Evolutionary conservation across 1,140 invertebrate genomes (phyloP), one percentile per base, ranked within the genome.

Genomic region (Heterodera schachtii): DNA sequence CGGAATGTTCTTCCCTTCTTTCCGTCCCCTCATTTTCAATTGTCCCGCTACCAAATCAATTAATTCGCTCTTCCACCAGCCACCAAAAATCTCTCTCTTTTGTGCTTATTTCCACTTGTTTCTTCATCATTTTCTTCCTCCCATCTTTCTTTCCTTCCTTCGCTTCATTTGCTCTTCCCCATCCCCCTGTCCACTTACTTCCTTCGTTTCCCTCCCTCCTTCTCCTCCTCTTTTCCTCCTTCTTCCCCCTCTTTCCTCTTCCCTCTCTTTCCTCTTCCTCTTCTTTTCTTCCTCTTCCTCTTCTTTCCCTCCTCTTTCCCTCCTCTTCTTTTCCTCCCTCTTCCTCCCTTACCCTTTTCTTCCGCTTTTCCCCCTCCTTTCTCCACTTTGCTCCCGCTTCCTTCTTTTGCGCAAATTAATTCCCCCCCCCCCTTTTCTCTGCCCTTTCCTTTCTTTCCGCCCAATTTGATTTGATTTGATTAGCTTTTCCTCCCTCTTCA

Each of bases 391-490:
- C 57, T 16, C 19, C 3, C 57, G 4, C 16, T 19, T 19, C 57
- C 16, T 64, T 16, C 19, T 19, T 19, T 64, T 64, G 2, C 57
- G 49, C 49, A 52, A 52, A 8, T 8, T 52, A 8, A 64, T 16
- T 64, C 16, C 19, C 11, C 57, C 16, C 57, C 3, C 19, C 57
- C 57, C 19, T 60, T 16, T 19, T 21, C 57, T 19, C 57, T 21
- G 13, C 16, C 57, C 57, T 19, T 64, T 64, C 57, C 16, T 19
- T 52, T 52, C 19, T 19, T 19, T 64, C 19, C 57, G 57, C 57
- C 11, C 13, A 64, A 64, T 64, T 64, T 64, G 57, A 64, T 64
- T 64, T 64, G 57, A 64, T 64, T 64, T 64, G 57, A 64, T 64
- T 64, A 16, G 57, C 11, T 19, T 19, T 5, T 11, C 57, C 57